Conservation (phyloP, 2,113 vertebrate genomes). For the Thymallus thymallus region DNA sequence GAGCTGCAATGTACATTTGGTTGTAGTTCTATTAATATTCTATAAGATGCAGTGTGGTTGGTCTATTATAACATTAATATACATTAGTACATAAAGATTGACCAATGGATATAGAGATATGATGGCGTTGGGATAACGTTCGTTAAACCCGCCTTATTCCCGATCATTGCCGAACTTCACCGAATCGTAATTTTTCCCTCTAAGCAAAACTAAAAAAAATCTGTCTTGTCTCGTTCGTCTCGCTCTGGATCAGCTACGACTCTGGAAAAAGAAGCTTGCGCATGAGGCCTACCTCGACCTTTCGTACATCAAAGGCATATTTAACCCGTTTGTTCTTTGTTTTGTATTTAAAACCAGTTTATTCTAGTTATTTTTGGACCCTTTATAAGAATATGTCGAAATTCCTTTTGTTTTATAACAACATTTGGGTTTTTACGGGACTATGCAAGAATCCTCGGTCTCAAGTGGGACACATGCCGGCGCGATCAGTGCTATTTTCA, state of each 20-base stretch:
- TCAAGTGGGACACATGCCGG: conserved; percentile 49
- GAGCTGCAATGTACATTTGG: background rate
- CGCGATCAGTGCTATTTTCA: conserved; percentile 35
- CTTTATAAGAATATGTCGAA: conserved; percentile 7
- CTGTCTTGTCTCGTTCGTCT: conserved; percentile 70
- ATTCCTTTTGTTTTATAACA: conserved; percentile 3
- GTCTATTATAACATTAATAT: conserved; percentile 58
- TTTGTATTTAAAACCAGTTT: conserved; percentile 29
- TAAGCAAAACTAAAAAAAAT: conserved; percentile 82
- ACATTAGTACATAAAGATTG: background rate
- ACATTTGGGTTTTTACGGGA: conserved; percentile 63
- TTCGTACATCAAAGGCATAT: conserved; percentile 36
- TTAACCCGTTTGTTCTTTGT: conserved; percentile 30
- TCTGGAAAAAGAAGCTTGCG: conserved; percentile 78
- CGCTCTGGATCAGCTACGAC: conserved; percentile 76
- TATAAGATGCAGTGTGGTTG: conserved; percentile 37
- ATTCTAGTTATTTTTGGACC: conserved; percentile 24
- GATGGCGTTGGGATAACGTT: conserved; percentile 47
- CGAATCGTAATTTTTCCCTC: conserved; percentile 74
- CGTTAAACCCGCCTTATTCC: conserved; percentile 66
- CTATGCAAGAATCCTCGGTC: conserved; percentile 66
- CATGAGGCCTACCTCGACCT: conserved; percentile 66
- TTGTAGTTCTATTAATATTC: conserved; percentile 50
- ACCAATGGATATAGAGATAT: conserved; percentile 56
- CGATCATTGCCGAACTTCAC: conserved; percentile 71